Base-by-base conservation (phyloP, 2,113 vertebrate species). In the Oncorhynchus clarkii region DNA sequence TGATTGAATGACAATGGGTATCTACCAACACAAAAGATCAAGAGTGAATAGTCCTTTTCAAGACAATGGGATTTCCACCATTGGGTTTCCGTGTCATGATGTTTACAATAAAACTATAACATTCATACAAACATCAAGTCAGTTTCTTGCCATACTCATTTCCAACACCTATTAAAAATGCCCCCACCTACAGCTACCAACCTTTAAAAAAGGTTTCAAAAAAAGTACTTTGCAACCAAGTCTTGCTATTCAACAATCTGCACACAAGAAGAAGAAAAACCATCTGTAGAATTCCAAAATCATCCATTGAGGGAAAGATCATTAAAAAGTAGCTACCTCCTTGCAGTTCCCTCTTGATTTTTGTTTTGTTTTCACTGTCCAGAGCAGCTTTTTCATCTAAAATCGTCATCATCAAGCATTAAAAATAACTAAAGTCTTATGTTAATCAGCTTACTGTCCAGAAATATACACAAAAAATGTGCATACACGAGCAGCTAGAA, bases 401-500 rank as follows among this genome's bases (percentile, higher is more conserved):
- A 96, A 96, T 94, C 92, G 94, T 92, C 86, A 86, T 93, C 91
- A 94, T 88, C 95, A 94, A 96, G 95, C 95, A 91, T 95, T 96
- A 95, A 94, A 96, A 97, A 96, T 95, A 95, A 95, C 94, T 88
- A 89, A 86, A 90, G 94, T 94, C 93, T 94, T 91, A 86, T 94
- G 93, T 92, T 92, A 91, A 89, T 94, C 93, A 89, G 94, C 95
- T 96, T 95, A 94, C 95, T 96, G 95, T 96, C 96, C 95, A 95
- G 94, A 95, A 96, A 97, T 96, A 97, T 96, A 97, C 94, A 97
- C 96, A 94, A 94, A 94, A 96, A 95, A 96, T 96, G 96, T 98
- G 96, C 96, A 96, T 95, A 96, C 94, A 93, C 94, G 93, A 96
- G 96, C 96, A 96, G 96, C 96, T 96, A 96, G 94, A 96, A 95